Base-by-base conservation (phyloP, 2,888 invertebrate species). In the Ceraclea dissimilis region DNA sequence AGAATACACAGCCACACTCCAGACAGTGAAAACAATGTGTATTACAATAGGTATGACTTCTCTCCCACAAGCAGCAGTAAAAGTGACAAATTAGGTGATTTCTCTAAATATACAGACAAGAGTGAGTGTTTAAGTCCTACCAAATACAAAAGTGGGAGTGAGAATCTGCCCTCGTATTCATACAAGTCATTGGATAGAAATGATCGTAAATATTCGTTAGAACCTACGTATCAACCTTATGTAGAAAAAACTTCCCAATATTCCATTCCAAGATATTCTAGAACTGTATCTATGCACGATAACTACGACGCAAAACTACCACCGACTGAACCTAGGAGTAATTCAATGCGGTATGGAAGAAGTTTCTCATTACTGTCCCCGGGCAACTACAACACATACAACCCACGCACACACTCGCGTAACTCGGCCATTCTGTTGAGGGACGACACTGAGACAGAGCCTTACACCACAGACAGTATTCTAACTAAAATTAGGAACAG, bases 401-500 rank as follows among this genome's bases (percentile, higher is more conserved):
- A 78, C 63, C 78, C 78, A 34, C 75, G 75, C 63, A 20, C 51
- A 10, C 70, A 73, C 65, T 76, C 74, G 47, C 71, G 73, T 63
- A 78, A 78, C 64, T 73, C 78, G 20, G 78, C 78, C 18, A 77
- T 78, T 48, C 74, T 78, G 65, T 66, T 78, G 44, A 76, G 76
- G 65, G 76, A 77, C 63, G 74, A 75, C 63, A 76, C 75, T 67
- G 62, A 60, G 16, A 75, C 75, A 67, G 54, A 53, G 26, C 77
- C 77, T 66, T 73, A 73, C 52, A 76, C 75, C 62, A 75, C 77
- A 16, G 78, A 78, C 67, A 77, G 76, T 61, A 75, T 78, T 64
- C 65, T 77, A 61, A 77, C 76, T 52, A 76, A 74, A 71, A 78
- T 78, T 66, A 73, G 72, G 66, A 73, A 77, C 63, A 71, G 76